Evolutionary conservation across 2,888 invertebrate species (phyloP).

Genomic region (Eristalis arbustorum): DNA sequence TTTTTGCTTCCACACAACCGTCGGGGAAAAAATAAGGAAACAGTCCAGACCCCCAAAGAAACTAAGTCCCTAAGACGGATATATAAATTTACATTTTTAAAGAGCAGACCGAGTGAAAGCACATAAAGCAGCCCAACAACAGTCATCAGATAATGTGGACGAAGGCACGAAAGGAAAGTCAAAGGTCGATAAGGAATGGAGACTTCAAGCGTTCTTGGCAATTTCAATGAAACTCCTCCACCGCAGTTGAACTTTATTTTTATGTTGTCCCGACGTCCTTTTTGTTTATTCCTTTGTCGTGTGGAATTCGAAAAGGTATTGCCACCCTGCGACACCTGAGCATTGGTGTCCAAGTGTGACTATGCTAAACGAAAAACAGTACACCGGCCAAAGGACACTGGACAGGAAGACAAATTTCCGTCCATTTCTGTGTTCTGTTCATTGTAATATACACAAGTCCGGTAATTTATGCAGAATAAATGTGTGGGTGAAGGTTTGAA

Average conservation of each 20-base stretch:
- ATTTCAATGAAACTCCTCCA: slow-evolving; percentile 30
- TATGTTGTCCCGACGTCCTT: background rate
- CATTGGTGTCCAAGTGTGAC: background rate
- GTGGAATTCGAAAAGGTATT: background rate
- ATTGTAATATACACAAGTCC: slow-evolving; percentile 31
- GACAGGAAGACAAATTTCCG: slow-evolving; percentile 6
- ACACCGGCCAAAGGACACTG: background rate
- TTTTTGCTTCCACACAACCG: background rate
- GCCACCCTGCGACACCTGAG: background rate
- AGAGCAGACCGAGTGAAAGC: background rate
- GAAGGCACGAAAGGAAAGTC: slow-evolving; percentile 33
- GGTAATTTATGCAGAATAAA: slow-evolving; percentile 41
- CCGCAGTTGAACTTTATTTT: slow-evolving; percentile 2
- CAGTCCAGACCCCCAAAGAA: slow-evolving; percentile 6
- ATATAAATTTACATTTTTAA: slow-evolving; percentile 37
- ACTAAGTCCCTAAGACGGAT: slow-evolving; percentile 1
- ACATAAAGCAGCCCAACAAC: background rate
- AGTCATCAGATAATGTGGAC: slow-evolving; percentile 28
- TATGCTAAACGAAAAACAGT: background rate
- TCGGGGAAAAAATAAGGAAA: slow-evolving; percentile 17
- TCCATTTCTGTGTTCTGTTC: background rate
- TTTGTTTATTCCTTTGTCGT: background rate
- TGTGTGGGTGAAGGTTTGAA: background rate
- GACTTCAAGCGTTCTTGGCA: slow-evolving; percentile 46
- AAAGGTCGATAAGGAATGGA: slow-evolving; percentile 28